These are phyloP conservation scores for Thereva unica DNA, from an alignment of 2,888 invertebrate genomes.

Conservation along the genomic window DNA sequence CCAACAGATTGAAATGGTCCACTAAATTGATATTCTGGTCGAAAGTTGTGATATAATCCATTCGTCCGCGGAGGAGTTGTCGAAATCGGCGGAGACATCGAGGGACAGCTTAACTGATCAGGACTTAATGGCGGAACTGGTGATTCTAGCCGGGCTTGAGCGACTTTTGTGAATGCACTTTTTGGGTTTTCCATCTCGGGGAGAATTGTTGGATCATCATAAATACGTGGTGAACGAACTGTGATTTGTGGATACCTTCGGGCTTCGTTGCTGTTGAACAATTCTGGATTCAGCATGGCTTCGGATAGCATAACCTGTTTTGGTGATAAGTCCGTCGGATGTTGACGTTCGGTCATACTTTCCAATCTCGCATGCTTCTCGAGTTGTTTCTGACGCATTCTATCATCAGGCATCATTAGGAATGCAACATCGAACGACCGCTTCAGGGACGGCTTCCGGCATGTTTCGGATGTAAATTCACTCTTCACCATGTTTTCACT, in stretches of 20 bases:
- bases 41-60: slow-evolving; percentile 54
- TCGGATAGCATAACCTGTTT: slow-evolving; percentile 39
- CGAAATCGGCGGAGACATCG: slow-evolving; percentile 72
- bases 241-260: slow-evolving; percentile 54
- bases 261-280: slow-evolving; percentile 51
- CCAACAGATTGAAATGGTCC: slow-evolving; percentile 56
- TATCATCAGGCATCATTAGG: slow-evolving; percentile 85
- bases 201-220: slow-evolving; percentile 56
- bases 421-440: slow-evolving; percentile 90
- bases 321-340: slow-evolving; percentile 57
- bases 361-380: slow-evolving; percentile 59
- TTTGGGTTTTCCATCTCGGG: slow-evolving; percentile 61
- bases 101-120: slow-evolving; percentile 76
- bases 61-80: slow-evolving; percentile 63
- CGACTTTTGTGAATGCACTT: slow-evolving; percentile 86
- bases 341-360: slow-evolving; percentile 55
- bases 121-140: slow-evolving; percentile 74
- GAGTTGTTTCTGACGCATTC: slow-evolving; percentile 67
- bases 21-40: slow-evolving; percentile 56
- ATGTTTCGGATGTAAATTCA: slow-evolving; percentile 55
- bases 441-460: slow-evolving; percentile 65
- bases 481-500: slow-evolving; percentile 48
- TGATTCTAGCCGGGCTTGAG: slow-evolving; percentile 50
- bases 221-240: slow-evolving; percentile 50
- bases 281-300: slow-evolving; percentile 44